phyloP scores from a whole-genome alignment of 2,797 vertebrate genomes.

The Myotis pilosus region DNA sequence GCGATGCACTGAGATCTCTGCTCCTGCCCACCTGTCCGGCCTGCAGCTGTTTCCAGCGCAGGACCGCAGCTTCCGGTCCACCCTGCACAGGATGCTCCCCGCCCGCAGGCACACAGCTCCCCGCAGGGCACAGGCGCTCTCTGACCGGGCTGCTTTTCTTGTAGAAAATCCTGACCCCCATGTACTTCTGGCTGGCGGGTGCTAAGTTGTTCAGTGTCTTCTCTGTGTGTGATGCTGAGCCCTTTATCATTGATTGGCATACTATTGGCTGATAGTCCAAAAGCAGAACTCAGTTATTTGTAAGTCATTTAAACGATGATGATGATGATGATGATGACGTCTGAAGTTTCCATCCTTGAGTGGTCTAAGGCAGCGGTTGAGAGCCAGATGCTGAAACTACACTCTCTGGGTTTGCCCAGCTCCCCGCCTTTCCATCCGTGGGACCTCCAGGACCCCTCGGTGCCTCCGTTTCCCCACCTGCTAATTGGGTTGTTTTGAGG shows the following conservation, averaged over 20 bases:
- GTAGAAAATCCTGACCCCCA: not conserved
- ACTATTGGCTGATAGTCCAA: not conserved
- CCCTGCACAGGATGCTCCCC: not conserved
- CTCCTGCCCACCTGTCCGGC: not conserved
- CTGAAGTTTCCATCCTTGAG: not conserved
- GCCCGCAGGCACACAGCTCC: rapidly evolving
- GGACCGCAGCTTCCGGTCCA: not conserved
- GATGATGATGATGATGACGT: not conserved
- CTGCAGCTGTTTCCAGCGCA: not conserved
- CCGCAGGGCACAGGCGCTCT: too few species aligned
- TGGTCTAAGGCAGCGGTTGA: too few species aligned
- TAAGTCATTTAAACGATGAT: not conserved
- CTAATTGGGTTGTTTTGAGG: not conserved
- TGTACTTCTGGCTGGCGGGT: not conserved
- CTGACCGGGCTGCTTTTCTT: not conserved
- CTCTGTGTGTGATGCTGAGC: not conserved
- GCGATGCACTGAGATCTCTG: not conserved
- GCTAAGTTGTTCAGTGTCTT: not conserved
- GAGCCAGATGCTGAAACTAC: not conserved
- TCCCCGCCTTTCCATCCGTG: not conserved
- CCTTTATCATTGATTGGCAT: not conserved
- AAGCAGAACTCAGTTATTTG: not conserved
- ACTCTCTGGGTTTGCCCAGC: not conserved
- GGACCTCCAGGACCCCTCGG: not conserved
- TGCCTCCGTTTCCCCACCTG: not conserved